Percentiles rank a stretch among this genome's conserved stretches.
These are phyloP conservation scores for Lutraria rhynchaena DNA, from an alignment of 1,140 invertebrate species.

Conservation along the genomic window DNA sequence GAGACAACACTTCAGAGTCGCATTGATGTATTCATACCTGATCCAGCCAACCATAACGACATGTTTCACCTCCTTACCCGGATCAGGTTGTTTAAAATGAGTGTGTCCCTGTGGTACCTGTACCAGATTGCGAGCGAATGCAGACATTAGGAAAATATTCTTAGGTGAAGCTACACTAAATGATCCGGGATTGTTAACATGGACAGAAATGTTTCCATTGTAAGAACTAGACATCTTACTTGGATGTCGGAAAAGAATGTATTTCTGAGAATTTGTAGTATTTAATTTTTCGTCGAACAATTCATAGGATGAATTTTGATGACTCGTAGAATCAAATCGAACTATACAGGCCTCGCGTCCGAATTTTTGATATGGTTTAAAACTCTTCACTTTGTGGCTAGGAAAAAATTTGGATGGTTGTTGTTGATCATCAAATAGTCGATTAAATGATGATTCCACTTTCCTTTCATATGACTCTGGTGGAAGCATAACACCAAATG, in stretches of 20 bases:
- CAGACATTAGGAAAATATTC: slow-evolving; percentile 28
- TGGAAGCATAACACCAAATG: background rate
- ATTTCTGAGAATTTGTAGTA: slow-evolving; percentile 5
- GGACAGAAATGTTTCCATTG: slow-evolving; percentile 27
- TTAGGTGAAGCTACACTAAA: background rate
- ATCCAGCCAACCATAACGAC: slow-evolving; percentile 27
- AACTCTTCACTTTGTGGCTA: background rate
- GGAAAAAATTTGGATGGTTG: background rate
- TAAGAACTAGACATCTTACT: slow-evolving; percentile 2
- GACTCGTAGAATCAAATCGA: background rate
- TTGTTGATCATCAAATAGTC: background rate
- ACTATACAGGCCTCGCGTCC: slow-evolving; percentile 19
- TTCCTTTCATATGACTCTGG: background rate
- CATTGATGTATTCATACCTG: background rate
- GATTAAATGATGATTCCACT: background rate
- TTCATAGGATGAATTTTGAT: background rate
- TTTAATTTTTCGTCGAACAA: background rate
- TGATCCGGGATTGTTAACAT: slow-evolving; percentile 15
- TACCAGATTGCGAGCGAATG: slow-evolving; percentile 7
- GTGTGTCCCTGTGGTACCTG: background rate
- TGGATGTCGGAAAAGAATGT: slow-evolving; percentile 22
- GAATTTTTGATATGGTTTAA: slow-evolving; percentile 18
- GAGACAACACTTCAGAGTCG: slow-evolving; percentile 6
- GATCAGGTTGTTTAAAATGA: slow-evolving; percentile 18
- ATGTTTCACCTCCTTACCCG: background rate